Base-by-base conservation (phyloP, 2,113 vertebrate species). In the Ailuropoda melanoleuca region DNA sequence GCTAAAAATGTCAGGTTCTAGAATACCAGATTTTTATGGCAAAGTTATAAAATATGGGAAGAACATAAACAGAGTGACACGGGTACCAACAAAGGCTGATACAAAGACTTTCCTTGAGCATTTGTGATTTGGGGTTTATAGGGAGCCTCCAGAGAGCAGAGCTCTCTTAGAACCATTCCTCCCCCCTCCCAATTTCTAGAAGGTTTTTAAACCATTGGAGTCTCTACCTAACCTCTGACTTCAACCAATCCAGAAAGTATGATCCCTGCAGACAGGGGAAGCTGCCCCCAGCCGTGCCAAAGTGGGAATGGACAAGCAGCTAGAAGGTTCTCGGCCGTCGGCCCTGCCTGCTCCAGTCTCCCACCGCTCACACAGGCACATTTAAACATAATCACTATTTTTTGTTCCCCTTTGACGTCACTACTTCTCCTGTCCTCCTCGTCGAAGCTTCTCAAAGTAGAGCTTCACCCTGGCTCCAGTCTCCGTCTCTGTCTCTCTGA, bases 321-420 rank as follows among this genome's bases (percentile, higher is more conserved):
- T 2, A 23, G 46, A 26, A 6, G 24, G 9, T 3, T 56, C 31
- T 14, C 0, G 4, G 64, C 14, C 6, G 0, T 13, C 6, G 3
- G 37, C 14, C 12, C 60, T 29, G 7, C 74, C 37, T 43, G 60
- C n/a, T 29, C 24, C 23, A 6, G 15, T 37, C 18, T 39, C 8
- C 18, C 23, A 0, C 46, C 60, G 8, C 29, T 26, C 48, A 2
- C 5, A 8, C 18, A 21, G 60, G 18, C 4, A 4, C 23, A 9
- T 11, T 15, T 34, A 66, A 46, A 26, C 1, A 1, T 7, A 55
- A 34, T 12, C 9, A 6, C 26, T 48, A 4, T 2, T 43, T 62
- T 11, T 14, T 21, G 13, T n/a, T 34, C 23, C 43, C 8, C 18
- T 21, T 46, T 0, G 2, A 29, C 5, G 1, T 7, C 14, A 21